These are phyloP conservation scores for Brachylomia viminalis DNA, from an alignment of 2,888 invertebrate genomes.

Conservation along the genomic window DNA sequence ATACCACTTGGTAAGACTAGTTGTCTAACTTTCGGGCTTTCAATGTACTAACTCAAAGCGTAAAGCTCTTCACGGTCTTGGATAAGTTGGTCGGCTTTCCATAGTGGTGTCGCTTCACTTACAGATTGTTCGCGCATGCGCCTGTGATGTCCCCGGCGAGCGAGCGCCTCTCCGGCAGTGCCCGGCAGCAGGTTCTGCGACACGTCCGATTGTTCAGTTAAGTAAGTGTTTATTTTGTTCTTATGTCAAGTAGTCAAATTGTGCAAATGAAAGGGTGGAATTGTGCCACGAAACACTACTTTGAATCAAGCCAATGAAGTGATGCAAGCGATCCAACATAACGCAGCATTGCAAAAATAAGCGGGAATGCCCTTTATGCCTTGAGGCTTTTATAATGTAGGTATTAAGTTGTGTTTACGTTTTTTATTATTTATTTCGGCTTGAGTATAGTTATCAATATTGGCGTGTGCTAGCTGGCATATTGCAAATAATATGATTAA, in stretches of 20 bases:
- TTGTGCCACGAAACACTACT: background rate
- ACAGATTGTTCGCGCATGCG: slow-evolving; percentile 27
- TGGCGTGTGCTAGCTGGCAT: too few relatives aligned
- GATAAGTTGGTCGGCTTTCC: background rate
- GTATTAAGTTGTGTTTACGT: too few relatives aligned
- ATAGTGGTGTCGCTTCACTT: background rate
- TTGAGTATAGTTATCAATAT: too few relatives aligned
- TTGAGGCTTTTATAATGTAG: too few relatives aligned
- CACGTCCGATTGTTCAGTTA: background rate
- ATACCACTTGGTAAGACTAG: background rate
- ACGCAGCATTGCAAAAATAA: too few relatives aligned
- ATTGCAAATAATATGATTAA: too few relatives aligned
- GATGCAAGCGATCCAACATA: too few relatives aligned
- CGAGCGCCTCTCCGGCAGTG: slow-evolving; percentile 7
- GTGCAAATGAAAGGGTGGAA: background rate
- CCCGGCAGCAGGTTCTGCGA: background rate
- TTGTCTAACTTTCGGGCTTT: background rate
- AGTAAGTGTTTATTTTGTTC: slow-evolving; percentile 3
- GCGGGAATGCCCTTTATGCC: too few relatives aligned
- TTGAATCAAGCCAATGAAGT: background rate
- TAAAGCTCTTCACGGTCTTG: background rate
- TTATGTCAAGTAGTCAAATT: background rate
- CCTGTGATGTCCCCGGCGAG: too few relatives aligned
- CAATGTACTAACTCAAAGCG: background rate
- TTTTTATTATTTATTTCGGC: too few relatives aligned